Evolutionary conservation across 2,113 vertebrate genomes (phyloP).

Genomic region (Cariama cristata): DNA sequence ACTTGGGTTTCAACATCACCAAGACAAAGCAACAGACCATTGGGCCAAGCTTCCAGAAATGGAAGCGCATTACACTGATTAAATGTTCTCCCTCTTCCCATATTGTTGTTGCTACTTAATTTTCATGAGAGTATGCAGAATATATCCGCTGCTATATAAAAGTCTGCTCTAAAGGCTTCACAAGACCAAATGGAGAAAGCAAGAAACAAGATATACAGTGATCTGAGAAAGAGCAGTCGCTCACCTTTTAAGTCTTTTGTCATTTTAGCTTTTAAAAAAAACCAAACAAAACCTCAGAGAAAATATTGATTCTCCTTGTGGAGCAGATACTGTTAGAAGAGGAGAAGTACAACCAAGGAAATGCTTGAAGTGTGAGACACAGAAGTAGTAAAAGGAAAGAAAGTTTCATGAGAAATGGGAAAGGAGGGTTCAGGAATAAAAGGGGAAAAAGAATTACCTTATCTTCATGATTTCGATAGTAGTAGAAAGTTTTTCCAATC

Average conservation of each 20-base stretch:
- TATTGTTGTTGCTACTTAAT: neutral
- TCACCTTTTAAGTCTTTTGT: neutral
- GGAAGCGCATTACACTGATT: neutral
- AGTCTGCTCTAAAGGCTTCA: neutral
- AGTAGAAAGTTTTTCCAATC: slow-evolving; percentile 86
- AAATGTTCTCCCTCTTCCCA: neutral
- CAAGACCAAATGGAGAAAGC: neutral
- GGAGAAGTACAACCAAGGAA: neutral
- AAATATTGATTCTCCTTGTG: neutral
- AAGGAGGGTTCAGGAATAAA: neutral
- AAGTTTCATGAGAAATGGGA: neutral
- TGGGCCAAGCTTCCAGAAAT: neutral
- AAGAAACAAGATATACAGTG: neutral
- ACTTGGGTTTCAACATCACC: neutral
- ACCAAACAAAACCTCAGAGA: neutral
- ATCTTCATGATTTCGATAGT: slow-evolving; percentile 89
- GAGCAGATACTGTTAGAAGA: neutral
- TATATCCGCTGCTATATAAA: neutral
- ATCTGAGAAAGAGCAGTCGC: neutral
- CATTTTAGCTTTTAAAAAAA: neutral
- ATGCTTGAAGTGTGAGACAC: neutral
- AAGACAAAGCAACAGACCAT: neutral
- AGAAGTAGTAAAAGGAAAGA: neutral
- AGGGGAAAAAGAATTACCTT: slow-evolving; percentile 73
- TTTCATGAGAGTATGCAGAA: neutral